These are phyloP conservation scores for Elgonia sp. DNA, from an alignment of 2,888 invertebrate genomes.

Conservation along the genomic window DNA sequence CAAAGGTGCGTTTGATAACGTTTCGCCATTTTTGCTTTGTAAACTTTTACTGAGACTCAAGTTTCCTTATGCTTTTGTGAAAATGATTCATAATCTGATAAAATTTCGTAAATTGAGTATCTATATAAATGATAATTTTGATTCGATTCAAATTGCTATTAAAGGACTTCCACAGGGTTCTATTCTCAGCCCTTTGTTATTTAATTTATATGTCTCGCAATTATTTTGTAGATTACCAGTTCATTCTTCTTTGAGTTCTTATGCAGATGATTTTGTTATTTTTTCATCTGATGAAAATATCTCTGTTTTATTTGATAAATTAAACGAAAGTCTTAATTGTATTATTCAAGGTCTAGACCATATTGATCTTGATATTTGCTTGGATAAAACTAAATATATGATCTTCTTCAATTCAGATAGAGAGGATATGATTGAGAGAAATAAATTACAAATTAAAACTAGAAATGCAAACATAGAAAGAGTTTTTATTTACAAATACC, in stretches of 20 bases:
- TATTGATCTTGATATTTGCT: neutral
- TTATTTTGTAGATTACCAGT: neutral
- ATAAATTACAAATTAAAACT: too few relatives aligned
- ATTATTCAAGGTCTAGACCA: neutral
- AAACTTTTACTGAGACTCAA: neutral
- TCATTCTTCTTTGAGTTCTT: neutral
- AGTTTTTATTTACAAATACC: too few relatives aligned
- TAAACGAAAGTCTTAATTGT: neutral
- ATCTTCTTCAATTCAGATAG: too few relatives aligned
- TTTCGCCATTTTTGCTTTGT: neutral
- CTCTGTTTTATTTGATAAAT: neutral
- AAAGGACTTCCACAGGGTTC: slow-evolving; percentile 26
- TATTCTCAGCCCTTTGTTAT: slow-evolving; percentile 11
- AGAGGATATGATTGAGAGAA: too few relatives aligned
- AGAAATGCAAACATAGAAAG: too few relatives aligned
- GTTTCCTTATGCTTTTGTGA: neutral
- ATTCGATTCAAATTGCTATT: neutral
- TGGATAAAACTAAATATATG: too few relatives aligned
- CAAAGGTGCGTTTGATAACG: neutral
- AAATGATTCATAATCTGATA: neutral
- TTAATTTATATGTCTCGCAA: neutral
- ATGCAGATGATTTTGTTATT: slow-evolving; percentile 24
- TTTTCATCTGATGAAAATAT: neutral
- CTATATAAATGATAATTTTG: neutral
- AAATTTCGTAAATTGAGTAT: neutral